Evolutionary conservation across 2,113 vertebrate genomes (phyloP), one percentile per base, ranked within the genome.

Genomic region (Sander lucioperca): DNA sequence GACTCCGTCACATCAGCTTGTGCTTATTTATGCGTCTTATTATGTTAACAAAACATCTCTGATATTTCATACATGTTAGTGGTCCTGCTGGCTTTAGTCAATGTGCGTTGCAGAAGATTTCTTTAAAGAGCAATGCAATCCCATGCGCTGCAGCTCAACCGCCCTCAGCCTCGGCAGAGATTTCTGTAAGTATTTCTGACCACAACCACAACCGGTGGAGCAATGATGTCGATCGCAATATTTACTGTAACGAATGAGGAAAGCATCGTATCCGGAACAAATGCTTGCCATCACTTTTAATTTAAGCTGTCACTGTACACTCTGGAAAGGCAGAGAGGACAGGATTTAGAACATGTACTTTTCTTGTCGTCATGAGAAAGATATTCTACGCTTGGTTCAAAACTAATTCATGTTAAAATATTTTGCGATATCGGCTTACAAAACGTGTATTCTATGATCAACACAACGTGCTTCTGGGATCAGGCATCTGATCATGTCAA

Each of bases 101-200:
- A 16, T 74, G 25, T 61, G 39, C 43, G 19, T 50, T 77, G 68
- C 58, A 56, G 53, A n/a, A 47, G 18, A 61, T 69, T 58, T 69
- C 43, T 76, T 21, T 36, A 79, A 71, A 62, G 16, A 67, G 30
- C 36, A 50, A 58, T 53, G 75, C 79, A 62, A 64, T 65, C 21
- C 70, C 2, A 9, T 19, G 43, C 48, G 58, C 51, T 43, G 36
- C n/a, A 36, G 30, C 4, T 56, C 12, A 3, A 6, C 45, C 33
- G 1, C 57, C 36, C 51, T 57, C 33, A 13, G 27, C 45, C 57
- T 59, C 45, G 45, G 56, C 50, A 68, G 13, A 68, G 65, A 58
- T 79, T 84, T 47, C 68, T 68, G 66, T 66, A 59, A 70, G 47
- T 23, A 7, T 62, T 61, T 86, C 54, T 74, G 50, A 72, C 54